phyloP scores from a whole-genome alignment of 2,797 vertebrate genomes.

The Chelonia mydas region DNA sequence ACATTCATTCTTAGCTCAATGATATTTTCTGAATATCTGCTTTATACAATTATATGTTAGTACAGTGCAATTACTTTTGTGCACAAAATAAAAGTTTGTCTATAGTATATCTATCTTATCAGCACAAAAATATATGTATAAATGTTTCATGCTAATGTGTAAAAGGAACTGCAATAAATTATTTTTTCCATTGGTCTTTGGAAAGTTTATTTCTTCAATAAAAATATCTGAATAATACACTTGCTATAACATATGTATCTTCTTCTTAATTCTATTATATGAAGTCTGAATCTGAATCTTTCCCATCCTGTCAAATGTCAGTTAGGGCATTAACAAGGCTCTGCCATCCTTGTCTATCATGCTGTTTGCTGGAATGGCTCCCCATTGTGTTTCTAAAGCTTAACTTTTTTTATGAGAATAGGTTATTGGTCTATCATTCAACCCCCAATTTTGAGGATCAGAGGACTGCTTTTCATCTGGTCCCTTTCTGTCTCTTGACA shows the following conservation, averaged over 20 bases:
- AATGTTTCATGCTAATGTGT: slow-evolving; percentile 79
- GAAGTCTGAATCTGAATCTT: background rate
- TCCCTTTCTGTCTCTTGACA: background rate
- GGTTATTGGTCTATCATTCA: background rate
- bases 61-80: slow-evolving; percentile 70
- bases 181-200: slow-evolving; percentile 81
- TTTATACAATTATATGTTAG: slow-evolving; percentile 67
- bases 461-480: background rate
- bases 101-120: slow-evolving; percentile 67
- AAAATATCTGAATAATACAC: slow-evolving; percentile 28
- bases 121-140: slow-evolving; percentile 77
- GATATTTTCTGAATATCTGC: slow-evolving; percentile 72
- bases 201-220: slow-evolving; percentile 32
- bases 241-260: background rate
- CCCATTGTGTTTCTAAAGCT: background rate
- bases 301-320: background rate
- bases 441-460: background rate
- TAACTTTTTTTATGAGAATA: background rate
- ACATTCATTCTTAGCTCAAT: slow-evolving; percentile 51
- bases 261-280: background rate
- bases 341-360: background rate
- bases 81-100: slow-evolving; percentile 73
- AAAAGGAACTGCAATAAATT: slow-evolving; percentile 83
- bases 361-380: background rate
- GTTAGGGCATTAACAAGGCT: background rate